A percentile compares a stretch with the other conserved stretches of the same genome.
Evolutionary conservation across 2,888 invertebrate species (phyloP).

Genomic region (Chirona hameri): DNA sequence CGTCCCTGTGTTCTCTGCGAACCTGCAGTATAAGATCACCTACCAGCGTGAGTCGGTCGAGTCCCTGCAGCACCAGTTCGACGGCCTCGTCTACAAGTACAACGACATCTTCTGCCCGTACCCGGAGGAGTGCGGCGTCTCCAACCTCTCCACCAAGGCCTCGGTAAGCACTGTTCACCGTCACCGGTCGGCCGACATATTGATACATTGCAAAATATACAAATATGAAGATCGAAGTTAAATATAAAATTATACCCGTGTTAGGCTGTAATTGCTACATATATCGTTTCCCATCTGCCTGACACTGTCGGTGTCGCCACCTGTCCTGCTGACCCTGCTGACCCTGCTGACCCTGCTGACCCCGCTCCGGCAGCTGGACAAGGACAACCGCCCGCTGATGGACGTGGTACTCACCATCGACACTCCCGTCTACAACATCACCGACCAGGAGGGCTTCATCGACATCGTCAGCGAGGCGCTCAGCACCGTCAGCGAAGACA

Average conservation of each 20-base stretch:
- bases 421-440: conserved; percentile 41
- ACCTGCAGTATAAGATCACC: conserved; percentile 40
- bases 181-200: too few species aligned
- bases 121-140: conserved; percentile 40
- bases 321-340: neutral
- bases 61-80: conserved; percentile 40
- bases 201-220: too few species aligned
- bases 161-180: conserved; percentile 33
- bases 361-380: conserved; percentile 35
- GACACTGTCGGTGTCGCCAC: neutral
- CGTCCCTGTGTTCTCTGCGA: conserved; percentile 40
- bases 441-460: conserved; percentile 40
- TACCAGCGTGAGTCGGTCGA: conserved; percentile 39
- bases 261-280: too few species aligned
- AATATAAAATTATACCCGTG: too few species aligned
- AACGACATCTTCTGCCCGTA: conserved; percentile 41
- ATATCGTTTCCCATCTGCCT: neutral
- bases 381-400: conserved; percentile 38
- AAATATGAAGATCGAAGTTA: too few species aligned
- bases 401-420: conserved; percentile 41
- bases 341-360: neutral
- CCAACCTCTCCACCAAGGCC: conserved; percentile 39
- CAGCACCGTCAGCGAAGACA: conserved; percentile 39
- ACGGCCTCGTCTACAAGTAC: conserved; percentile 41
- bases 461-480: conserved; percentile 40